phyloP scores from a whole-genome alignment of 2,113 vertebrate genomes.

The Orcinus orca region DNA sequence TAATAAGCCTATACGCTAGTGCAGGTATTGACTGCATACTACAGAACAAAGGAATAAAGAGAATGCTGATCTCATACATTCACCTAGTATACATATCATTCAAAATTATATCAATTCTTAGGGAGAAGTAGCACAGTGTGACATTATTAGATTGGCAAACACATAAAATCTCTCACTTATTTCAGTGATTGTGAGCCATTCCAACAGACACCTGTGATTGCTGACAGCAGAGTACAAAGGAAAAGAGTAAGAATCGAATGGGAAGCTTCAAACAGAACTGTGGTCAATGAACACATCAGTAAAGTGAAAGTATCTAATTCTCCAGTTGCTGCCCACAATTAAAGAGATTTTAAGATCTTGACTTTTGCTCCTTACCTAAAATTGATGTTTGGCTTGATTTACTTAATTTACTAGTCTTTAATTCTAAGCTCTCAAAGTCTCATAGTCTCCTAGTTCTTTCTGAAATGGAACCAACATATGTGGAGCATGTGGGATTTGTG shows the following conservation, averaged over 20 bases:
- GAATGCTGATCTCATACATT: background rate
- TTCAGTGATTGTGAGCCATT: background rate
- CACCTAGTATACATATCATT: background rate
- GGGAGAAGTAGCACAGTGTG: background rate
- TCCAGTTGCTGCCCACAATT: background rate
- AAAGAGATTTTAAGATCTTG: background rate
- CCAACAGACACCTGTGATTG: background rate
- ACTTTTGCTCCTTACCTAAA: background rate
- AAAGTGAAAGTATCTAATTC: background rate
- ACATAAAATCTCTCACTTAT: background rate
- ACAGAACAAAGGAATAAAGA: background rate
- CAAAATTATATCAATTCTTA: slow-evolving; percentile 27
- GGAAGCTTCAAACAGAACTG: background rate
- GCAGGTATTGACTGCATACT: background rate
- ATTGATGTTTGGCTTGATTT: slow-evolving; percentile 2
- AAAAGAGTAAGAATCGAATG: background rate
- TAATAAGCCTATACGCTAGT: background rate
- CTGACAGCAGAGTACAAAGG: background rate
- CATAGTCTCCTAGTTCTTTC: slow-evolving; percentile 32
- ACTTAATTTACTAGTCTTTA: background rate
- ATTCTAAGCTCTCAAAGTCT: background rate
- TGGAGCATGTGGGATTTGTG: slow-evolving; percentile 41
- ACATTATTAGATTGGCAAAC: slow-evolving; percentile 3
- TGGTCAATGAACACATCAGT: background rate
- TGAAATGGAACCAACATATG: slow-evolving; percentile 43